Evolutionary conservation across 2,113 vertebrate species (phyloP), one percentile per base, ranked within the genome.

Genomic region (Steatornis caripensis): DNA sequence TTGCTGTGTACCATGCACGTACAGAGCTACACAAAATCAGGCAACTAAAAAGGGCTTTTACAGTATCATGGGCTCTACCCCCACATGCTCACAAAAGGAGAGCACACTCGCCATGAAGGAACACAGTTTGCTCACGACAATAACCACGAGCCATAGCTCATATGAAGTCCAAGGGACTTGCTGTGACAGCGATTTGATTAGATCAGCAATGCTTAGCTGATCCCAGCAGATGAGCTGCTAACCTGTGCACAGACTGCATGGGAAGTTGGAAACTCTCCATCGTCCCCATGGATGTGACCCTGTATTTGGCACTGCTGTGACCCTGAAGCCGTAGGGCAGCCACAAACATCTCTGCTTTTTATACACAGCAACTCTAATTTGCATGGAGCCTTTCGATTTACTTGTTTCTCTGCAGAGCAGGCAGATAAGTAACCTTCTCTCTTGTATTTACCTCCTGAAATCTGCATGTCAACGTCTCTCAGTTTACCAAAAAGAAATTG

Each of bases 61-160:
- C 39, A 26, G 32, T 5, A 26, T 8, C 11, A 3, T 3, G 24
- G 57, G 24, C 21, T 71, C 62, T 32, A 15, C 15, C 15, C 29
- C 13, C 6, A 41, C 4, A 3, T 1, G 10, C 21, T 49, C 15
- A 16, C 51, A 45, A 21, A 12, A 45, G 27, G 12, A 45, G 10
- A 65, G 32, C 20, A 17, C 10, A 0, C 10, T 21, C 2, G 0
- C 15, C 32, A 8, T 1, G 11, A 46, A 32, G 69, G 20, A 85
- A 29, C 24, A 14, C 12, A 11, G 46, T 18, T 48, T 4, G 2
- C 29, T 30, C 1, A 2, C n/a, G 46, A 49, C 45, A 34, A 18
- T 2, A 45, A 26, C 53, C 48, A 34, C 1, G 2, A 49, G 17
- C 11, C 49, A 54, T 34, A 34, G 30, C 61, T 71, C 36, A 16